phyloP scores from a whole-genome alignment of 2,888 invertebrate genomes.

The Hetaerina titia region DNA sequence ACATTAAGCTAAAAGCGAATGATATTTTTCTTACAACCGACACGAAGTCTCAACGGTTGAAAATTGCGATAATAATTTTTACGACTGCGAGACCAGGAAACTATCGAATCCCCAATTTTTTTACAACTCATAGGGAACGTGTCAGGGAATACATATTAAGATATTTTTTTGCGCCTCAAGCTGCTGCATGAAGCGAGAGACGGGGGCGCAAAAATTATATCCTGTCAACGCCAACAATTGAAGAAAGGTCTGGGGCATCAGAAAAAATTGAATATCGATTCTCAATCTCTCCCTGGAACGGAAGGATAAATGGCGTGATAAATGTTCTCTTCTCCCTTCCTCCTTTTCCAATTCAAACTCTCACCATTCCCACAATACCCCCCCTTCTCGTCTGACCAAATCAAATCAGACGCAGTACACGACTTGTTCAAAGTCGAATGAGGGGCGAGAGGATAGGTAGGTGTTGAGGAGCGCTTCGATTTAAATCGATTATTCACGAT shows the following conservation, averaged over 20 bases:
- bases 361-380: neutral
- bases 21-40: no score
- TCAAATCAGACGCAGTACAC: conserved; percentile 7
- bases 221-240: conserved; percentile 27
- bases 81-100: no score
- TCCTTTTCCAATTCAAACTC: neutral
- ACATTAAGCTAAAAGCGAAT: no score
- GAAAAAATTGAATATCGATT: conserved; percentile 34
- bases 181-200: neutral
- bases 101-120: no score
- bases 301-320: neutral
- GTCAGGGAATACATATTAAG: neutral
- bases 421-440: neutral
- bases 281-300: conserved; percentile 1
- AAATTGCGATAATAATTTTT: no score
- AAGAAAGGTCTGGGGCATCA: neutral
- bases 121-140: neutral
- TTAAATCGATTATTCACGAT: conserved; percentile 37
- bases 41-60: no score
- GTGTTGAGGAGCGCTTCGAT: neutral
- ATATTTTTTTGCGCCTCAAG: neutral
- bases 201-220: neutral
- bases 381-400: neutral
- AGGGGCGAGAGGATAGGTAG: neutral
- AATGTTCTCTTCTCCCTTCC: neutral